phyloP scores from a whole-genome alignment of 2,888 invertebrate genomes.

The Nowickia ferox region DNA sequence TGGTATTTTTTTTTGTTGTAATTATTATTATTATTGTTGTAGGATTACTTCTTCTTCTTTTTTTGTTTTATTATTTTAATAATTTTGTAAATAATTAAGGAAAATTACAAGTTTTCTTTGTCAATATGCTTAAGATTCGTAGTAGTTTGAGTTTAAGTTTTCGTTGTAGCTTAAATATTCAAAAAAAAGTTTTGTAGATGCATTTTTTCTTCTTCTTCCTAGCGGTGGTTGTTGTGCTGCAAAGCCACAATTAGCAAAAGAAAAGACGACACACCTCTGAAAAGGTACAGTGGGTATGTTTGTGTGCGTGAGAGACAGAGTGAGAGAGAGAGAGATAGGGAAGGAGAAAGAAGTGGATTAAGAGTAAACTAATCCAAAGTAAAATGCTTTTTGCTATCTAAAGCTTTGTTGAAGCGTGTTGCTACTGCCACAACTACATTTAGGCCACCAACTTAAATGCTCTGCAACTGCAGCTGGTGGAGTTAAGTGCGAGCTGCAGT shows the following conservation, averaged over 20 bases:
- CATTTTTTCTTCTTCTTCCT: conserved; percentile 1
- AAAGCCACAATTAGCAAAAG: conserved; percentile 38
- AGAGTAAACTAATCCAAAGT: conserved; percentile 38
- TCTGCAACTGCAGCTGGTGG: not conserved
- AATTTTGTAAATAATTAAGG: conserved; percentile 37
- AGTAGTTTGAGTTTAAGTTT: conserved; percentile 29
- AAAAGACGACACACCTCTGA: not conserved
- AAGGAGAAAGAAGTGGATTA: not conserved
- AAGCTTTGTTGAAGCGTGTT: conserved; percentile 57
- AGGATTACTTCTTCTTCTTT: not conserved
- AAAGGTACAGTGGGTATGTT: not conserved
- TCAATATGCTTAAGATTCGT: conserved; percentile 22
- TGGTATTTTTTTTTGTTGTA: not conserved
- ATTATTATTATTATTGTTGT: conserved; percentile 31
- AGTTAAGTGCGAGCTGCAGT: conserved; percentile 6
- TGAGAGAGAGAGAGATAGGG: conserved; percentile 2
- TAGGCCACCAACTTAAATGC: conserved; percentile 52
- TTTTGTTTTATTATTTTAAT: conserved; percentile 30
- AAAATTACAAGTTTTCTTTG: conserved; percentile 25
- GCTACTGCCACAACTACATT: conserved; percentile 59
- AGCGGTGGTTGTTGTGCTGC: conserved; percentile 56
- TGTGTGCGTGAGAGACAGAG: not conserved
- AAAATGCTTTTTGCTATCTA: conserved; percentile 67
- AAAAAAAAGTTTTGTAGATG: conserved; percentile 26
- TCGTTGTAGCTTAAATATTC: conserved; percentile 53